phyloP scores from a whole-genome alignment of 2,113 vertebrate genomes.

The Pangasianodon gigas region DNA sequence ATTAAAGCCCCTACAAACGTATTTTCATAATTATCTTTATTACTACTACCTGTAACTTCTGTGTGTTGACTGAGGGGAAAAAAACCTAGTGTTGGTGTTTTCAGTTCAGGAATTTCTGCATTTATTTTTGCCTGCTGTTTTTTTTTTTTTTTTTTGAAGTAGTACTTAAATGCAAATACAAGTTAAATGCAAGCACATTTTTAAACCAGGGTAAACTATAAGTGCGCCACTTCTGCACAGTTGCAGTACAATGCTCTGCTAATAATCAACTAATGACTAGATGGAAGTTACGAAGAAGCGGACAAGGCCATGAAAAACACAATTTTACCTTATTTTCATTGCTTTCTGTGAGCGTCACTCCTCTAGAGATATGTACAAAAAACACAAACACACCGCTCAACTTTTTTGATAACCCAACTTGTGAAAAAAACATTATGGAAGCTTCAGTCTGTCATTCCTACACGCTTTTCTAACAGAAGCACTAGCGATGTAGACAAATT shows the following conservation, averaged over 20 bases:
- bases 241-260: background rate
- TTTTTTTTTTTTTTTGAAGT: background rate
- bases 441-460: background rate
- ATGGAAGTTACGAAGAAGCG: background rate
- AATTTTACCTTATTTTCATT: background rate
- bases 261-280: constrained; percentile 3
- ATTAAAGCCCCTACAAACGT: background rate
- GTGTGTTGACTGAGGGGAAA: background rate
- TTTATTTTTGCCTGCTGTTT: background rate
- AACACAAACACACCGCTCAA: background rate
- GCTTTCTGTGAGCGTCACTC: background rate
- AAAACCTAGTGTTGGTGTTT: background rate
- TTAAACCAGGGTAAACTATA: background rate
- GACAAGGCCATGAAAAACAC: background rate
- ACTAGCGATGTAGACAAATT: background rate
- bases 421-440: background rate
- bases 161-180: background rate
- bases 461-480: background rate
- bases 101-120: background rate
- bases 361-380: background rate
- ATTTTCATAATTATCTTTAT: background rate
- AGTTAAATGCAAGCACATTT: background rate
- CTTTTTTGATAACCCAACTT: background rate
- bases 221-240: background rate
- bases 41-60: background rate